These are phyloP conservation scores for Allolobophora icterica DNA, from an alignment of 2,888 invertebrate genomes.

Conservation along the genomic window DNA sequence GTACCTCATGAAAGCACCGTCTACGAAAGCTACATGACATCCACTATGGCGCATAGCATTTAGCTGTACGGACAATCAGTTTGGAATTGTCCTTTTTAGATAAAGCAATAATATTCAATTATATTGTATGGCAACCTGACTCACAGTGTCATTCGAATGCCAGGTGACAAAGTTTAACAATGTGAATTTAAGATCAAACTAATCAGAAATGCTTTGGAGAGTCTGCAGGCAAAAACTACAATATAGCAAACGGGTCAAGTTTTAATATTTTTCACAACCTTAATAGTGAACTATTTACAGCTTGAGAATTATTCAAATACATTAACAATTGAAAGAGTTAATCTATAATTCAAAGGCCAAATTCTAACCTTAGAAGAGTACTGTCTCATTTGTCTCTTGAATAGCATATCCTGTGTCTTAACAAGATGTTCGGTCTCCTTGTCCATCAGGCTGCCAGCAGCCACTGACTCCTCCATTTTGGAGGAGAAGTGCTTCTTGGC, in stretches of 20 bases:
- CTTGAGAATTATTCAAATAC: neutral
- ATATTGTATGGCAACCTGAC: neutral
- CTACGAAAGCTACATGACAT: neutral
- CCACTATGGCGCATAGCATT: neutral
- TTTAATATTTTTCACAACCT: neutral
- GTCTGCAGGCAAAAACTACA: neutral
- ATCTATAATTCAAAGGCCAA: neutral
- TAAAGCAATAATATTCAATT: neutral
- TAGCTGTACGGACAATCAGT: neutral
- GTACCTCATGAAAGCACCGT: neutral
- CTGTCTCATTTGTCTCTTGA: constrained; percentile 72
- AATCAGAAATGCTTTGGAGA: neutral
- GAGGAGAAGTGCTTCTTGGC: constrained; percentile 55
- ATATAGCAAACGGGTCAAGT: neutral
- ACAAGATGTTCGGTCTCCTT: constrained; percentile 56
- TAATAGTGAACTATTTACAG: neutral
- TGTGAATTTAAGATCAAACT: neutral
- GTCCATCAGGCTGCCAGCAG: constrained; percentile 19
- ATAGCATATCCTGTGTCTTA: constrained; percentile 71
- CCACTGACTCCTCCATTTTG: constrained; percentile 22
- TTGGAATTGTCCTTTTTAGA: too few relatives aligned
- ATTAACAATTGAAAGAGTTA: neutral
- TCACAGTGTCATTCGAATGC: neutral
- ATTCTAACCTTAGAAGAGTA: constrained; percentile 69
- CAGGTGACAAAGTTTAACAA: neutral